These are phyloP conservation scores for Ceyx margarethae DNA, from an alignment of 2,113 vertebrate genomes.

Conservation along the genomic window DNA sequence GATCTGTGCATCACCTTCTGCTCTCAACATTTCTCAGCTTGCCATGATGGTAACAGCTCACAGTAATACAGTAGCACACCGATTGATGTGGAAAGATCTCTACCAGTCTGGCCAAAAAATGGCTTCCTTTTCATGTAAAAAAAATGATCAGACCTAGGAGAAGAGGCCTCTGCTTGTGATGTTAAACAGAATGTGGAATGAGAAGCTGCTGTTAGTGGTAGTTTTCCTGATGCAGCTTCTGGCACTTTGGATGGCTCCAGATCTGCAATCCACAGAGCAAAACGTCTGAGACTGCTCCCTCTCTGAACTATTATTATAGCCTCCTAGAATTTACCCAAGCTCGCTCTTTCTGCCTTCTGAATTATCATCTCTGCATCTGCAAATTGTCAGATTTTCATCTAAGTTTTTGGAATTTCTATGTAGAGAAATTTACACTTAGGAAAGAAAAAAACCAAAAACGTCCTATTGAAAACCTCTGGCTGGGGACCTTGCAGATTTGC, in stretches of 20 bases:
- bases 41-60: not conserved
- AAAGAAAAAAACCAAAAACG: not conserved
- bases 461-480: not conserved
- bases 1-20: not conserved
- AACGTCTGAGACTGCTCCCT: not conserved
- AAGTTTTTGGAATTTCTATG: not conserved
- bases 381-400: constrained; percentile 17
- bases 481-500: not conserved
- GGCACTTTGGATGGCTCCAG: not conserved
- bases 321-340: not conserved
- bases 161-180: not conserved
- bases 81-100: not conserved
- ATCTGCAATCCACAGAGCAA: not conserved
- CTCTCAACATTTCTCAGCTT: not conserved
- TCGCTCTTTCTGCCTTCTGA: not conserved
- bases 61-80: not conserved
- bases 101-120: not conserved
- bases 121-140: not conserved
- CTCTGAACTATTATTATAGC: not conserved
- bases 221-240: not conserved
- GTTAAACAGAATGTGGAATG: not conserved
- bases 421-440: not conserved
- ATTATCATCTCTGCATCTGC: not conserved
- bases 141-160: not conserved
- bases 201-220: not conserved